These are phyloP conservation scores for Drosophila melanica DNA, from an alignment of 1,140 invertebrate species.

Conservation along the genomic window DNA sequence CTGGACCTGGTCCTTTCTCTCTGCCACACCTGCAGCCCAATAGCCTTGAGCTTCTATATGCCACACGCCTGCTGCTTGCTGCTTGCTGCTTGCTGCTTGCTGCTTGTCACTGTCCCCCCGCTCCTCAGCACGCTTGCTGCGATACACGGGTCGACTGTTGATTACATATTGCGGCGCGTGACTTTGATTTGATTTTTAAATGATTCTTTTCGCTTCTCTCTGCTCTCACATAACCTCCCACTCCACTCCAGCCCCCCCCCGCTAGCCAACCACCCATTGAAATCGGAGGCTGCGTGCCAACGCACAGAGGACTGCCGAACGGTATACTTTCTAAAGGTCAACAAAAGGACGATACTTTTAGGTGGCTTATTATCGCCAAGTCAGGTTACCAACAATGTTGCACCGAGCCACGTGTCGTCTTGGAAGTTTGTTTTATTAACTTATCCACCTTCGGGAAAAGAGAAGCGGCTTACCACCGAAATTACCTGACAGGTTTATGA, in stretches of 20 bases:
- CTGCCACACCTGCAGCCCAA: constrained; percentile 12
- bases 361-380: constrained; percentile 60
- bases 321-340: constrained; percentile 69
- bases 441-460: constrained; percentile 25
- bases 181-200: constrained; percentile 83
- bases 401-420: constrained; percentile 73
- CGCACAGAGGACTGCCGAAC: constrained; percentile 9
- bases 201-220: constrained; percentile 64
- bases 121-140: not conserved
- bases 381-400: constrained; percentile 23
- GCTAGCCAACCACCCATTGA: not conserved
- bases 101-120: not conserved
- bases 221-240: not conserved
- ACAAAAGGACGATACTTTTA: constrained; percentile 70
- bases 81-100: too few relatives aligned
- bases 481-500: constrained; percentile 15
- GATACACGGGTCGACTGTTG: constrained; percentile 42
- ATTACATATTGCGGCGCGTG: constrained; percentile 79
- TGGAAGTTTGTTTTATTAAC: constrained; percentile 76
- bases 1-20: constrained; percentile 49
- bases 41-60: constrained; percentile 9
- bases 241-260: too few relatives aligned
- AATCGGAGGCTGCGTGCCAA: constrained; percentile 29
- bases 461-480: not conserved
- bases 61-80: constrained; percentile 4